These are phyloP conservation scores for Hypotaenidia okinawae DNA, from an alignment of 2,797 vertebrate species.

Conservation along the genomic window DNA sequence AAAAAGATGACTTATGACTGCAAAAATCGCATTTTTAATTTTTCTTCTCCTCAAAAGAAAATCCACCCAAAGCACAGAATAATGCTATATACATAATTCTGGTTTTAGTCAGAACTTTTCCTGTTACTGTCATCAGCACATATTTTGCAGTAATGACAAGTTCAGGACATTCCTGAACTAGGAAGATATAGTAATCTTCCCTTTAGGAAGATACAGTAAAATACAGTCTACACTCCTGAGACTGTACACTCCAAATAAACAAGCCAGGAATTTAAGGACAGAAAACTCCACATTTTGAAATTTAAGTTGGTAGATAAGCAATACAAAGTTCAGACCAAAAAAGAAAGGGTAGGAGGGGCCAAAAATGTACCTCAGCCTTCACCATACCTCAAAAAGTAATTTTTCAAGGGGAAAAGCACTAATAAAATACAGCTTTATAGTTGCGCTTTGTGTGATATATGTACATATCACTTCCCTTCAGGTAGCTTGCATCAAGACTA, in stretches of 20 bases:
- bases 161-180: not conserved
- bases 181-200: not conserved
- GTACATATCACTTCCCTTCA: not conserved
- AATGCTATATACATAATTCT: not conserved
- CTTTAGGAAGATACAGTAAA: not conserved
- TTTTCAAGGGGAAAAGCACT: not conserved
- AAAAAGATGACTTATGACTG: not conserved
- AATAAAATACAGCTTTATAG: not conserved
- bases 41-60: not conserved
- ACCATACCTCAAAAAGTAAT: not conserved
- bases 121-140: not conserved
- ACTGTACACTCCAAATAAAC: not conserved
- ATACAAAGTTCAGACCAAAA: not conserved
- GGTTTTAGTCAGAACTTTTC: not conserved
- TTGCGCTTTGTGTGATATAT: not conserved
- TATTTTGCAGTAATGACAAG: not conserved
- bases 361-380: not conserved
- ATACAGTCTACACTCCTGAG: not conserved
- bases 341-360: not conserved
- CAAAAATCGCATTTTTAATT: not conserved
- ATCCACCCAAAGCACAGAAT: not conserved
- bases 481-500: not conserved
- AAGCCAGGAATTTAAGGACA: not conserved
- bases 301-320: not conserved
- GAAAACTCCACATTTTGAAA: not conserved